phyloP scores from a whole-genome alignment of 1,140 invertebrate species.

The Drosophila kurseongensis region DNA sequence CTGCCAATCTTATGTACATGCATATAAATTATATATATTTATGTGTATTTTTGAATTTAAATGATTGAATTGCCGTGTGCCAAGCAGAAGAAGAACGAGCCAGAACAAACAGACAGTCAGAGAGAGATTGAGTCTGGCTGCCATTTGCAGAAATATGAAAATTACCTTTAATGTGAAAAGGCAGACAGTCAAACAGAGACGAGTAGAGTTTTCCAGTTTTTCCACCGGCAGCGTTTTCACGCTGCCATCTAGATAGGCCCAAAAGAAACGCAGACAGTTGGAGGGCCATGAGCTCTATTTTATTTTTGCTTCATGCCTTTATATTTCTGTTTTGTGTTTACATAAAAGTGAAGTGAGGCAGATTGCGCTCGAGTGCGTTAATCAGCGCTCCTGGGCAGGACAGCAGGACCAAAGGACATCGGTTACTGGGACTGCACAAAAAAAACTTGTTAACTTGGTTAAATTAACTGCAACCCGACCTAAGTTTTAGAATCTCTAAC shows the following conservation, averaged over 20 bases:
- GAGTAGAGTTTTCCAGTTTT: conserved; percentile 9
- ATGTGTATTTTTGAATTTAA: conserved; percentile 77
- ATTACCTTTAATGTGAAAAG: conserved; percentile 77
- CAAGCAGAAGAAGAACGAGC: conserved; percentile 15
- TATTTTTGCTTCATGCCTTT: conserved; percentile 74
- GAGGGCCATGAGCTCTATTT: conserved; percentile 63
- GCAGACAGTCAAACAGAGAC: conserved; percentile 42
- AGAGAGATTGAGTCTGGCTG: conserved; percentile 27
- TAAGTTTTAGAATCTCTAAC: background rate
- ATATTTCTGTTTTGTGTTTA: conserved; percentile 82
- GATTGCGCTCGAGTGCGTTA: conserved; percentile 82
- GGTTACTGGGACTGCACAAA: conserved; percentile 14
- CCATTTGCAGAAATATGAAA: conserved; percentile 78
- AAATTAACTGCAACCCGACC: background rate
- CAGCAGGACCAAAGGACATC: conserved; percentile 7
- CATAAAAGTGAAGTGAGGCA: conserved; percentile 81
- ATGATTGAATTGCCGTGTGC: conserved; percentile 73
- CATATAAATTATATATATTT: conserved; percentile 58
- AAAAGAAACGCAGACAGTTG: conserved; percentile 35
- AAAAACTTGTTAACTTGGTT: background rate
- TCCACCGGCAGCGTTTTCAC: conserved; percentile 42
- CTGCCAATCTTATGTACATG: conserved; percentile 16
- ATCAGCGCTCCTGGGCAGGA: conserved; percentile 73
- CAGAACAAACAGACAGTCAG: conserved; percentile 16
- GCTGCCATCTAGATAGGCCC: conserved; percentile 34